Conservation (phyloP, 2,113 vertebrate species). For the Coreoperca whiteheadi region DNA sequence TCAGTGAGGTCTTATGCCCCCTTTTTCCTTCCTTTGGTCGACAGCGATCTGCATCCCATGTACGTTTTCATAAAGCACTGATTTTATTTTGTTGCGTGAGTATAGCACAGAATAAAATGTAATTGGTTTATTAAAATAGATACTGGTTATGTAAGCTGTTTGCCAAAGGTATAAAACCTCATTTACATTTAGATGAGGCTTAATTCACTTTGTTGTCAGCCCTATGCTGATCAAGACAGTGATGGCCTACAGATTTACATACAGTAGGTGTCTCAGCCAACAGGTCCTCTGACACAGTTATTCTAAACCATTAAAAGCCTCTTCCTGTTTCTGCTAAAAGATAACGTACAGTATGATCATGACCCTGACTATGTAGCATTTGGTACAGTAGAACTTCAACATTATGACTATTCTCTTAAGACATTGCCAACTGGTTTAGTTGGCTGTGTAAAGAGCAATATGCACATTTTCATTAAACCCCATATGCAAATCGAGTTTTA, state of each 20-base stretch:
- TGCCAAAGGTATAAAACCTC: slow-evolving; percentile 83
- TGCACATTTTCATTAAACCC: slow-evolving; percentile 56
- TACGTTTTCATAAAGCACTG: slow-evolving; percentile 55
- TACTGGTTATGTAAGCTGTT: slow-evolving; percentile 82
- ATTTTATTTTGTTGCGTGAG: slow-evolving; percentile 68
- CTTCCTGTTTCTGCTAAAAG: slow-evolving; percentile 41
- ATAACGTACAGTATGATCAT: slow-evolving; percentile 55
- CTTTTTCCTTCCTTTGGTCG: slow-evolving; percentile 26
- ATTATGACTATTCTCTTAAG: slow-evolving; percentile 69
- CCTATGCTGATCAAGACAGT: slow-evolving; percentile 79
- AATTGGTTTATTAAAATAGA: slow-evolving; percentile 83
- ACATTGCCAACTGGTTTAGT: slow-evolving; percentile 58
- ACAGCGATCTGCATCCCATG: slow-evolving; percentile 51
- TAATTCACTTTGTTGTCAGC: slow-evolving; percentile 82
- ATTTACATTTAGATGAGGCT: slow-evolving; percentile 88
- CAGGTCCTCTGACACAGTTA: slow-evolving; percentile 66
- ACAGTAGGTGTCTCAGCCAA: slow-evolving; percentile 72
- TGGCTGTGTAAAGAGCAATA: slow-evolving; percentile 56
- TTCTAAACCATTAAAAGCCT: slow-evolving; percentile 35
- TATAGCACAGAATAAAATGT: slow-evolving; percentile 74
- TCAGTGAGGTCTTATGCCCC: slow-evolving; percentile 31
- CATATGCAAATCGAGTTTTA: slow-evolving; percentile 70
- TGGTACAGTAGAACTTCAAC: slow-evolving; percentile 43
- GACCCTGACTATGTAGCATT: slow-evolving; percentile 62
- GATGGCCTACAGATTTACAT: slow-evolving; percentile 75